These are phyloP conservation scores for Urocitellus parryii DNA, from an alignment of 2,113 vertebrate genomes.

Conservation along the genomic window DNA sequence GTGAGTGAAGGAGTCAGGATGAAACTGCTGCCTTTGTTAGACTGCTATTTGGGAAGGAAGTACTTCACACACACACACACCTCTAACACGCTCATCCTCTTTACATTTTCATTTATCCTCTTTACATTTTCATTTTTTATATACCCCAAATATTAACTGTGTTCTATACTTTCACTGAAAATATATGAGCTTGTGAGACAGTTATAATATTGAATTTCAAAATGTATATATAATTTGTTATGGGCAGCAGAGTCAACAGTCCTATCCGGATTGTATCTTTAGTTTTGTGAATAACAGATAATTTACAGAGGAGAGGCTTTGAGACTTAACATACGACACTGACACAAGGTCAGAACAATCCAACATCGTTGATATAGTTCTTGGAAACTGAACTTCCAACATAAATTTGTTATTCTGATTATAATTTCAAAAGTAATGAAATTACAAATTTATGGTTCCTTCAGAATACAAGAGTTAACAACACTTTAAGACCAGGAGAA, in stretches of 20 bases:
- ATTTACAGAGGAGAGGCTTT: not conserved
- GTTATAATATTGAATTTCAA: not conserved
- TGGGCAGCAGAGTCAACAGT: not conserved
- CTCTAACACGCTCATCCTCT: not conserved
- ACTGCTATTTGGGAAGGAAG: slow-evolving; percentile 43
- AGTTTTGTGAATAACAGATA: slow-evolving; percentile 30
- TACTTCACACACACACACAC: not conserved
- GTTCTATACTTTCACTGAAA: slow-evolving; percentile 20
- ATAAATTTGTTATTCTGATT: not conserved
- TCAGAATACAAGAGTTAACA: not conserved
- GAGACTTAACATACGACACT: not conserved
- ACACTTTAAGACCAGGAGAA: not conserved
- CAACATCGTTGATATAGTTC: not conserved
- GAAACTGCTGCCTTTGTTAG: not conserved
- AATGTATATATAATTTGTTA: not conserved
- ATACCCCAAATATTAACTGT: not conserved
- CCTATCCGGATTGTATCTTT: not conserved
- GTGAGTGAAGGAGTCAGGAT: not conserved
- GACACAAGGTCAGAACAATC: not conserved
- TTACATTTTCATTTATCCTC: not conserved
- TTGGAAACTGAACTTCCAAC: not conserved
- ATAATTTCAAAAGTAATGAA: slow-evolving; percentile 6
- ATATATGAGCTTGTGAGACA: not conserved
- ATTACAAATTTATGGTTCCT: slow-evolving; percentile 1
- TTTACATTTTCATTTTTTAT: not conserved